Percentiles rank a stretch among this genome's conserved stretches.
Evolutionary conservation across 53 echinoderm and acorn worm genomes (phyloP).

Genomic region (Astropecten irregularis): DNA sequence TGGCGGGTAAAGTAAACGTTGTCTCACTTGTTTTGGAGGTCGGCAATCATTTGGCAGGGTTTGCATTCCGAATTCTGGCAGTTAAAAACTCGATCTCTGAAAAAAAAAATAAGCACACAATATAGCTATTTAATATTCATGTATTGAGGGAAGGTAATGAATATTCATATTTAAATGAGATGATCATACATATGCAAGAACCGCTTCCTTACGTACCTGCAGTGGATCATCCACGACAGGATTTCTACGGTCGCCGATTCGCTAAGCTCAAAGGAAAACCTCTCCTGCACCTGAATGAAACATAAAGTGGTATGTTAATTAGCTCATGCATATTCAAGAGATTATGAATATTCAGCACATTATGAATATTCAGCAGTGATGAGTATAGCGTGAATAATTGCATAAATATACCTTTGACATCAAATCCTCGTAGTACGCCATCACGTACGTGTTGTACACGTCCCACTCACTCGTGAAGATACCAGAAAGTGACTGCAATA

Average conservation of each 20-base stretch:
- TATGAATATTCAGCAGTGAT: too few species aligned
- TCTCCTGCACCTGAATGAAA: slow-evolving; percentile 33
- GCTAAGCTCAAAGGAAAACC: slow-evolving; percentile 38
- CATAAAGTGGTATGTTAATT: not conserved
- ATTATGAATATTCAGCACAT: not conserved
- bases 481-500: not conserved
- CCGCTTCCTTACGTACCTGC: too few species aligned
- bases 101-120: not conserved
- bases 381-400: too few species aligned
- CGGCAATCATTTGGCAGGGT: slow-evolving; percentile 11
- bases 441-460: slow-evolving; percentile 19
- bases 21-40: slow-evolving; percentile 38
- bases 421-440: slow-evolving; percentile 21
- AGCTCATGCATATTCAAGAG: not conserved
- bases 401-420: slow-evolving; percentile 26
- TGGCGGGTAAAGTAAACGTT: too few species aligned
- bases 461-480: slow-evolving; percentile 27
- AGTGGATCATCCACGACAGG: slow-evolving; percentile 35
- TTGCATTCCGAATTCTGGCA: slow-evolving; percentile 35
- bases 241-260: slow-evolving; percentile 21
- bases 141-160: not conserved
- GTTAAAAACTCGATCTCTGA: slow-evolving; percentile 31
- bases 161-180: too few species aligned
- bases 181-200: too few species aligned
- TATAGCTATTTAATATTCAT: not conserved